Base-by-base conservation (phyloP, 2,888 invertebrate genomes). In the Chromoteleia sp. region DNA sequence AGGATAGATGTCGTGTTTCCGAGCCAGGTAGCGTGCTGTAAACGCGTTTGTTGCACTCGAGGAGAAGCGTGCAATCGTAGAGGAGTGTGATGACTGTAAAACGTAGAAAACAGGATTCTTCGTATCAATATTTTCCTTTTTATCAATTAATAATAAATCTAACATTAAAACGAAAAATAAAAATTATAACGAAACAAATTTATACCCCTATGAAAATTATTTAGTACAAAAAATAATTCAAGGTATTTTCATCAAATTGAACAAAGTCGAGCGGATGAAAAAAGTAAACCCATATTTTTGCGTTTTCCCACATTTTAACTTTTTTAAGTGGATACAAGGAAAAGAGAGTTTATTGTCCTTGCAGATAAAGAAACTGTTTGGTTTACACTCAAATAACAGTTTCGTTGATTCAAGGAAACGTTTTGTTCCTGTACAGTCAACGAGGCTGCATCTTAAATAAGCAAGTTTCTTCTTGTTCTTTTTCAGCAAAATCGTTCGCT, bases 21-120 rank as follows among this genome's bases (percentile, higher is more conserved):
- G 88, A 97, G 93, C 97, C 97, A 97, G 68, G 94, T 93, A 50
- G 97, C 97, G 91, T 96, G 94, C 92, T 98, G 97, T 91, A 98
- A 94, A 87, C 96, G 94, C 92, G 95, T 94, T 85, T 94, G 94
- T 89, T 94, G 94, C 81, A 94, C 93, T 87, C 94, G 94, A 56
- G 95, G 93, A 79, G 95, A 95, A 82, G 95, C 94, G 92, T 97
- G 95, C 92, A 97, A 94, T 92, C 96, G 95, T 84, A 97, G 94
- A 56, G 96, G 96, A 91, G 96, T 96, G 93, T 97, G 96, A 92
- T 97, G 97, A 93, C 96, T 96, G 92, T 15, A 29, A 61, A 36
- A 50, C n/a, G n/a, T n/a, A n/a, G n/a, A n/a, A n/a, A n/a, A n/a
- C n/a, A n/a, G n/a, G n/a, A n/a, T n/a, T n/a, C n/a, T n/a, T n/a